These are phyloP conservation scores for Anhinga anhinga DNA, from an alignment of 2,113 vertebrate genomes.

Conservation along the genomic window DNA sequence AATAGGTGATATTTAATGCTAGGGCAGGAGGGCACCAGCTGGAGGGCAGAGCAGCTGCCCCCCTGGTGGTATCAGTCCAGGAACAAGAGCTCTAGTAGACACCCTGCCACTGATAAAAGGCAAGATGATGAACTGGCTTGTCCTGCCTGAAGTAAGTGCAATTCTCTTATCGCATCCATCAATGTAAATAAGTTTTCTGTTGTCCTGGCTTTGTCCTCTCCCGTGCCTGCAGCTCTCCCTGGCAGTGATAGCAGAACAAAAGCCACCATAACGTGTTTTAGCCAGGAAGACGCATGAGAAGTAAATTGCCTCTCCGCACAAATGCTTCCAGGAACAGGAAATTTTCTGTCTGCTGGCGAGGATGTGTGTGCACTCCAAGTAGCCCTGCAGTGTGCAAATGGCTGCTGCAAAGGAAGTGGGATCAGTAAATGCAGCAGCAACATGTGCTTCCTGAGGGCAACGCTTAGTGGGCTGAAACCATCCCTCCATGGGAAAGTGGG, in stretches of 20 bases:
- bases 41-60: neutral
- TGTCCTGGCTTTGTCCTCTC: neutral
- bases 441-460: neutral
- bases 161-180: neutral
- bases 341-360: neutral
- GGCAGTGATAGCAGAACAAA: neutral
- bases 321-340: conserved; percentile 38
- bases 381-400: neutral
- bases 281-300: neutral
- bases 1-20: neutral
- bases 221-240: neutral
- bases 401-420: neutral
- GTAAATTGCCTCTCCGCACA: neutral
- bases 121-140: neutral
- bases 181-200: neutral
- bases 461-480: neutral
- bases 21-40: neutral
- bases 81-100: neutral
- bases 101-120: neutral
- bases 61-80: neutral
- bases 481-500: neutral
- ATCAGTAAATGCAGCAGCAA: neutral
- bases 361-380: neutral
- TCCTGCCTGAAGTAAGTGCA: neutral
- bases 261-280: neutral